A percentile compares a stretch with the other conserved stretches of the same genome.
These are phyloP conservation scores for Sparidentex hasta DNA, from an alignment of 2,797 vertebrate species.

Conservation along the genomic window DNA sequence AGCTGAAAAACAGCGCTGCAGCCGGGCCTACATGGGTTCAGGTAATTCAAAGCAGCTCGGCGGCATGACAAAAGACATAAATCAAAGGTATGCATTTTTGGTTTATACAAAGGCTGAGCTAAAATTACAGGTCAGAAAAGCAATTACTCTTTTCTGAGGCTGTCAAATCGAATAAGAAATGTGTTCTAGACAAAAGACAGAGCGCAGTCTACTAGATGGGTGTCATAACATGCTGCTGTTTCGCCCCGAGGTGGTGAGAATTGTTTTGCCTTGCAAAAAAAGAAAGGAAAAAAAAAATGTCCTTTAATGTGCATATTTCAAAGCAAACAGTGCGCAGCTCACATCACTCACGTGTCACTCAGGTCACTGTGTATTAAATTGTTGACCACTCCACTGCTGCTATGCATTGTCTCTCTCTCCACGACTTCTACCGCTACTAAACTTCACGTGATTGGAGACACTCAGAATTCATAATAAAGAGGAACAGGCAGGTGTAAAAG, in stretches of 20 bases:
- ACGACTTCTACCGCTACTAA: conserved; percentile 5
- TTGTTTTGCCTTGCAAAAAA: conserved; percentile 77
- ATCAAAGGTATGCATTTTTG: conserved; percentile 81
- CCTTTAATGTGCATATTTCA: conserved; percentile 72
- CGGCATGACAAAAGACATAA: conserved; percentile 83
- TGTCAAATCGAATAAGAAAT: conserved; percentile 83
- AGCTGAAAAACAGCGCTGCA: conserved; percentile 54
- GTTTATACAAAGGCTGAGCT: conserved; percentile 80
- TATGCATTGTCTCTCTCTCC: conserved; percentile 22
- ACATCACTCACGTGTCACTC: conserved; percentile 62
- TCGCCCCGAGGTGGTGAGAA: conserved; percentile 75
- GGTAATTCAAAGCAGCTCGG: conserved; percentile 77
- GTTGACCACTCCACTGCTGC: conserved; percentile 35
- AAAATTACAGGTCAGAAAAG: conserved; percentile 86
- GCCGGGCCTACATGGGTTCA: conserved; percentile 61
- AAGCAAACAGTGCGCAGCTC: conserved; percentile 36
- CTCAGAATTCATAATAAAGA: conserved; percentile 40
- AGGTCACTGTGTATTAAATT: conserved; percentile 54
- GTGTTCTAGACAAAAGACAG: conserved; percentile 77
- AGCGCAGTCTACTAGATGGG: conserved; percentile 69
- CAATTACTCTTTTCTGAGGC: conserved; percentile 85
- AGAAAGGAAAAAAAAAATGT: not conserved
- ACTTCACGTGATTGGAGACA: conserved; percentile 1
- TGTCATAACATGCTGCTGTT: conserved; percentile 76
- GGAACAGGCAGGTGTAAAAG: conserved; percentile 16